Evolutionary conservation across 2,113 vertebrate genomes (phyloP).

Genomic region (Smithornis capensis): DNA sequence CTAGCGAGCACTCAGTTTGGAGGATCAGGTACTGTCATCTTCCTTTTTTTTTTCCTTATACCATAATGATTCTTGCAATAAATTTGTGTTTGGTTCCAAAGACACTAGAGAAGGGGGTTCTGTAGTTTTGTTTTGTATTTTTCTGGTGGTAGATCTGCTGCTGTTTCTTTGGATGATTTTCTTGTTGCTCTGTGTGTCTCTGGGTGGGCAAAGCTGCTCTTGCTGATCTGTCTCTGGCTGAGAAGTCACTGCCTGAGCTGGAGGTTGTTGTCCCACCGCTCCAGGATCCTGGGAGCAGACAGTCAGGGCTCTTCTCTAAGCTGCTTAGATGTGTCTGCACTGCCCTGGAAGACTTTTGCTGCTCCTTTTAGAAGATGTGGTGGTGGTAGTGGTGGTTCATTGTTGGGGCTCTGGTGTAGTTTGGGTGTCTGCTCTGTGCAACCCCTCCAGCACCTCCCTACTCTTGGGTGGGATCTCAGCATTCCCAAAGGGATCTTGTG

Average conservation of each 20-base stretch:
- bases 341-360: background rate
- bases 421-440: background rate
- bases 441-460: background rate
- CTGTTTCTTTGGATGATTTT: background rate
- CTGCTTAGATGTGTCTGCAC: background rate
- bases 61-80: background rate
- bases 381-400: background rate
- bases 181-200: background rate
- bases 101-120: background rate
- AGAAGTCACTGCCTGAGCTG: background rate
- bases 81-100: background rate
- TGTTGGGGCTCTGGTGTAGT: background rate
- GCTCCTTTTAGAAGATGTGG: fast-evolving
- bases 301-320: background rate
- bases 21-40: slow-evolving; percentile 84
- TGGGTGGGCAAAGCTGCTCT: background rate
- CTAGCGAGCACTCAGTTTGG: slow-evolving; percentile 91
- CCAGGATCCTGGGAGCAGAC: background rate
- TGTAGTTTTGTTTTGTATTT: background rate
- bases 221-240: background rate
- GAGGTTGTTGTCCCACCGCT: background rate
- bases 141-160: background rate
- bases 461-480: background rate
- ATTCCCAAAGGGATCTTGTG: background rate
- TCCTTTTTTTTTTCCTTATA: background rate